Base-by-base conservation (phyloP, 2,888 invertebrate species). In the Neoascia interrupta region DNA sequence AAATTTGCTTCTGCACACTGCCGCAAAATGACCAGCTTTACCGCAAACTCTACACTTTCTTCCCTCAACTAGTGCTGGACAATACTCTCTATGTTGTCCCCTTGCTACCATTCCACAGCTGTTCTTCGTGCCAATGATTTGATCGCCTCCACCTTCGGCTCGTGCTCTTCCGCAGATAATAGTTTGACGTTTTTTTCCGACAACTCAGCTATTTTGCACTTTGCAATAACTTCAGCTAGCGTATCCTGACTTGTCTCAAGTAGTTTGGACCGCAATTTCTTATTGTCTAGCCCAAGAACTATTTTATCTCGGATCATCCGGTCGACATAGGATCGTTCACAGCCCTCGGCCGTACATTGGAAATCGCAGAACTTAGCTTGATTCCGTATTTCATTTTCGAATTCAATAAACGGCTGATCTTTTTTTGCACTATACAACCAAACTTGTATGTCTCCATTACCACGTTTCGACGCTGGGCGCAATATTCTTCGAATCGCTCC, bases 321-420 rank as follows among this genome's bases (percentile, higher is more conserved):
- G 21, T 56, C 13, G 43, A 18, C 26, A 21, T 68, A 58, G 11
- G 49, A 56, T 11, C 56, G 26, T 4, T 36, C 6, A 31, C 68
- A 68, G 8, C 8, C 56, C 16, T 28, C 11, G 10, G 68, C 47
- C 16, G 39, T 10, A 13, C 54, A 66, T 23, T 10, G 34, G 34
- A 66, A 66, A 11, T 68, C 56, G n/a, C 41, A 58, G 41, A 58
- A 58, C 23, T 56, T 56, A n/a, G 66, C 47, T 49, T 68, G 47
- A 49, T 68, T 68, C 49, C 68, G 37, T 13, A 68, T 36, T 58
- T 68, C 69, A 11, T 60, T 70, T 36, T 70, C 60, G 18, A 60
- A 60, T 43, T 70, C 53, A 13, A 70, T 45, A 41, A 69, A 58
- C 39, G 58, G 45, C n/a, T n/a, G n/a, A n/a, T n/a, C n/a, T n/a